Evolutionary conservation across 2,888 invertebrate species (phyloP), one percentile per base, ranked within the genome.

Genomic region (Napeogenes sylphis): DNA sequence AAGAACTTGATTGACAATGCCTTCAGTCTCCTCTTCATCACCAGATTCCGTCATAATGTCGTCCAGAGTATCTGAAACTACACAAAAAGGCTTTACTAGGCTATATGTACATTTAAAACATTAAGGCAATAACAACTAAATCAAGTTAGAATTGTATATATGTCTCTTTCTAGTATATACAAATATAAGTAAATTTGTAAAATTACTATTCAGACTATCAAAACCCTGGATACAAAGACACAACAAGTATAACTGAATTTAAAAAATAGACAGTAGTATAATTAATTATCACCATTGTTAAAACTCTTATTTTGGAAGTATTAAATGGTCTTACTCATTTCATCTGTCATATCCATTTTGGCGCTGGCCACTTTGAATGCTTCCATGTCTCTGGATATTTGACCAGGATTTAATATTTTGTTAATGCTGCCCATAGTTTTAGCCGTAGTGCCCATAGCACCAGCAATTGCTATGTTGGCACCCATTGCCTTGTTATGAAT

Each of bases 321-420:
- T 21, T 21, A 21, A 21, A 21, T 21, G 21, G 10, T 51, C 93
- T 91, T 91, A 96, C 96, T 96, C 95, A 98, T 96, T 91, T 98
- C 98, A 87, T 98, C 98, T 0, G 97, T 96, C 97, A 98, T 97
- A 73, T 95, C 97, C 96, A 98, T 96, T 80, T 95, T 96, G 82
- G 94, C 95, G 73, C 94, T 94, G 45, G 96, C 96, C 76, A 93
- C 93, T 75, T 94, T 93, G 86, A 98, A 98, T 10, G 95, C 95
- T 74, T 95, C 93, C 91, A 98, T 93, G 68, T 94, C 95, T 70
- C 94, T 94, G 2, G 95, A 94, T 12, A 98, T 92, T 74, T 96
- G 94, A 80, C 95, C 94, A 1, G 97, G 97, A 71, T 96, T 95
- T 93, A 97, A 93, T 2, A 95, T 88, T 77, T 94, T 95, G 81